Evolutionary conservation across 2,113 vertebrate genomes (phyloP).

Genomic region (Paralichthys olivaceus): DNA sequence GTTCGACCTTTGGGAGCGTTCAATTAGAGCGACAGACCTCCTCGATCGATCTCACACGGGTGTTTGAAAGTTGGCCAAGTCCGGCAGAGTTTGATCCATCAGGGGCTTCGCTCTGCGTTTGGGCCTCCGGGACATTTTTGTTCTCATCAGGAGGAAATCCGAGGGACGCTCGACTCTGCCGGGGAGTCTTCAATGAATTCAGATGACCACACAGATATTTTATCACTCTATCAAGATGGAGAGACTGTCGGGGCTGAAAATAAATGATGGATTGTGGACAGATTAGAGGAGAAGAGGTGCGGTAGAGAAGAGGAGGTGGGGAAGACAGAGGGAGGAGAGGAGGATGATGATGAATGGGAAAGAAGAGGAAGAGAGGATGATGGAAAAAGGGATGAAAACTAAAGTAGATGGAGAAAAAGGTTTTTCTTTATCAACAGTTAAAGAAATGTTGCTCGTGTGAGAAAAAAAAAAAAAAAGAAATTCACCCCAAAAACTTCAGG

Average conservation of each 20-base stretch:
- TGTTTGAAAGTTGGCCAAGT: constrained; percentile 50
- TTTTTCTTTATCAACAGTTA: too few relatives aligned
- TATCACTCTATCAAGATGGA: constrained; percentile 20
- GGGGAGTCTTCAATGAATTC: constrained; percentile 11
- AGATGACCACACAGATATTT: constrained; percentile 18
- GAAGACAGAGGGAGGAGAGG: background rate
- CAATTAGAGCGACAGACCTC: constrained; percentile 48
- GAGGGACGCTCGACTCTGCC: constrained; percentile 36
- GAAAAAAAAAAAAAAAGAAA: too few relatives aligned
- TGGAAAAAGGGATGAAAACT: too few relatives aligned
- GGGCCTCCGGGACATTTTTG: constrained; percentile 19
- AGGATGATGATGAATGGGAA: too few relatives aligned
- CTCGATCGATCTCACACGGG: constrained; percentile 40
- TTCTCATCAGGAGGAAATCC: constrained; percentile 29
- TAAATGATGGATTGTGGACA: constrained; percentile 20
- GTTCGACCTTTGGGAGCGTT: constrained; percentile 49
- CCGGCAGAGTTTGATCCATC: constrained; percentile 21
- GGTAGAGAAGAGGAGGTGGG: background rate
- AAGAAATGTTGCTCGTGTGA: too few relatives aligned
- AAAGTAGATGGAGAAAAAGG: too few relatives aligned
- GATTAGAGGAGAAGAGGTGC: background rate
- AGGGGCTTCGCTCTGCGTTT: constrained; percentile 7
- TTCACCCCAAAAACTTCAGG: too few relatives aligned
- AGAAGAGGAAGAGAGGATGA: too few relatives aligned
- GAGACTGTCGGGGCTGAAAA: constrained; percentile 18